Evolutionary conservation across 2,797 vertebrate species (phyloP).

Genomic region (Falco concolor): DNA sequence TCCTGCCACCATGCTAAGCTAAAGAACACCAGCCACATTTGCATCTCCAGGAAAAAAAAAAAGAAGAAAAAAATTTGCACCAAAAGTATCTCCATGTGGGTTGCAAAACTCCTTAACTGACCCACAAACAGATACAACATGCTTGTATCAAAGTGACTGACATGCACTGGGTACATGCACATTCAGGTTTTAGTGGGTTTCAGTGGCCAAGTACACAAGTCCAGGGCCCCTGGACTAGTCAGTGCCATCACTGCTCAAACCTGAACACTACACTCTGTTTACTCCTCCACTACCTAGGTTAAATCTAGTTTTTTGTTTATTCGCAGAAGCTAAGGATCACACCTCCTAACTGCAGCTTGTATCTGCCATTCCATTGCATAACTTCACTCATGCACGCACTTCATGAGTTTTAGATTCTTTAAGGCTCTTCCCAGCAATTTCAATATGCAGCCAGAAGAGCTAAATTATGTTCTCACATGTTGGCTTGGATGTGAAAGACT

Average conservation of each 20-base stretch:
- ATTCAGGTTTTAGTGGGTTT: background rate
- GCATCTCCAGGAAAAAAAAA: background rate
- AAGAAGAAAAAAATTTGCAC: background rate
- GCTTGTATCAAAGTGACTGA: background rate
- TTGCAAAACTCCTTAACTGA: background rate
- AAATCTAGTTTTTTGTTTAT: background rate
- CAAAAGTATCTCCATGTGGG: background rate
- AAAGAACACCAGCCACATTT: background rate
- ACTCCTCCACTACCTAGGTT: background rate
- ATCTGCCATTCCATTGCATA: background rate
- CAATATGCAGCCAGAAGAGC: background rate
- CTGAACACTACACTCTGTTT: background rate
- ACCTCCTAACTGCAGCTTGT: background rate
- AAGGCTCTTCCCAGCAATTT: background rate
- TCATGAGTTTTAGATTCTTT: background rate
- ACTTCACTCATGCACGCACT: background rate
- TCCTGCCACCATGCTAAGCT: background rate
- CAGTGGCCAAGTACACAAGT: background rate
- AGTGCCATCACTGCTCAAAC: background rate
- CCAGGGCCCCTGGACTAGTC: background rate
- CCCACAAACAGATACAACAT: background rate
- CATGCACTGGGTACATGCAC: accelerated
- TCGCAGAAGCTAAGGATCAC: background rate
- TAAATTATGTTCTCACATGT: background rate
- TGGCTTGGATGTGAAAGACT: background rate